A percentile compares a stretch with the other conserved stretches of the same genome.
phyloP scores from a whole-genome alignment of 2,797 vertebrate genomes.

The Gouania willdenowi region DNA sequence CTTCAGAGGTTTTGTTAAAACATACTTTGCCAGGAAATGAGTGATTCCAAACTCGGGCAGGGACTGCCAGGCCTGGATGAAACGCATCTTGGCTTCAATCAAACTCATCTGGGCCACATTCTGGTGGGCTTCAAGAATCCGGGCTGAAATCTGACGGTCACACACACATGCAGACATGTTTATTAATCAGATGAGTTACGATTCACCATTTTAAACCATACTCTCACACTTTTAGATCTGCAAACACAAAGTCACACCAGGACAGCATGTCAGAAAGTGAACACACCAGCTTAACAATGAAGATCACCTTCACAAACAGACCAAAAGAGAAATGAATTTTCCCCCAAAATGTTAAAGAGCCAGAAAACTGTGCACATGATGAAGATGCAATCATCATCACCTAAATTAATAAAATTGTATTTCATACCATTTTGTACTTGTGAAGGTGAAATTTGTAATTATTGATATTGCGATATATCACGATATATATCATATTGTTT shows the following conservation, averaged over 20 bases:
- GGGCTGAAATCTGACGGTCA: slow-evolving; percentile 89
- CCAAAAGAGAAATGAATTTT: too few species aligned
- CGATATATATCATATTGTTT: too few species aligned
- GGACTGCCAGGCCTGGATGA: slow-evolving; percentile 98
- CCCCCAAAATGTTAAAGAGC: too few species aligned
- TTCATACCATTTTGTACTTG: too few species aligned
- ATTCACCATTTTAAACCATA: slow-evolving; percentile 1
- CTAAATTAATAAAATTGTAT: too few species aligned
- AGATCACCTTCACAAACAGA: too few species aligned
- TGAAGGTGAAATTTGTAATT: too few species aligned
- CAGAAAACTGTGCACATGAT: too few species aligned
- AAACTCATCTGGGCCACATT: slow-evolving; percentile 99
- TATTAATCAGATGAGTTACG: background rate
- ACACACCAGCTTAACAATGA: too few species aligned
- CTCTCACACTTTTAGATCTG: background rate
- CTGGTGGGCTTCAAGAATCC: slow-evolving; percentile 97
- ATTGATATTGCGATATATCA: too few species aligned
- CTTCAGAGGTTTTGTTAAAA: slow-evolving; percentile 16
- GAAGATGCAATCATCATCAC: too few species aligned
- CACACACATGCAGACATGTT: slow-evolving; percentile 17
- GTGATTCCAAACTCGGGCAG: slow-evolving; percentile 97
- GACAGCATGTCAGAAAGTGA: too few species aligned
- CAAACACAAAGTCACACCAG: slow-evolving; percentile 4
- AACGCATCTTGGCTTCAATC: slow-evolving; percentile 98
- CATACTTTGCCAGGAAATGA: slow-evolving; percentile 93